These are phyloP conservation scores for Pelusios castaneus DNA, from an alignment of 2,113 vertebrate species.

Conservation along the genomic window DNA sequence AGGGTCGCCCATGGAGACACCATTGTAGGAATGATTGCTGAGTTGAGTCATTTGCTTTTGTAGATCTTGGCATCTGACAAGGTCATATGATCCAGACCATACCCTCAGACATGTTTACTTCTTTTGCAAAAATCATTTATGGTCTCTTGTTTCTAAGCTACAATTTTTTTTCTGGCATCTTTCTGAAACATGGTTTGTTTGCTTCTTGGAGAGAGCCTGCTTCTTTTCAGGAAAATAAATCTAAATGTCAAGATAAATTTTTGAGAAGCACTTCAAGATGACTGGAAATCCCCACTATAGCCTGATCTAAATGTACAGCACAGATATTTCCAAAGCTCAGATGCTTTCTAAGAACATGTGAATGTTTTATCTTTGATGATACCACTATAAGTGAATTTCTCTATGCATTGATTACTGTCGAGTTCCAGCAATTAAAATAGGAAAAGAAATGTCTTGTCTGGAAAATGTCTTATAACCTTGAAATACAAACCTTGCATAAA, in stretches of 20 bases:
- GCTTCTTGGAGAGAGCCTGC: background rate
- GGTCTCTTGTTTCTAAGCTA: background rate
- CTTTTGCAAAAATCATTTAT: background rate
- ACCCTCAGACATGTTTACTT: background rate
- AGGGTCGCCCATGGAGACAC: background rate
- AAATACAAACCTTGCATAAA: slow-evolving; percentile 3
- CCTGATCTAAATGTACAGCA: background rate
- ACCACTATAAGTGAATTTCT: background rate
- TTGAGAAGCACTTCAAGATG: background rate
- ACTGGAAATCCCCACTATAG: background rate
- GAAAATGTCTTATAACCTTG: background rate
- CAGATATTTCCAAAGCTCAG: background rate
- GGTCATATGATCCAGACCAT: background rate
- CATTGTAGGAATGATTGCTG: background rate
- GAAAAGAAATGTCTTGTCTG: background rate
- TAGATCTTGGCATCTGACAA: background rate
- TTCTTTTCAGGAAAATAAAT: background rate
- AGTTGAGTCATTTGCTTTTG: background rate
- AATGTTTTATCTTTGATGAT: background rate
- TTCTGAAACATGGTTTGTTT: background rate
- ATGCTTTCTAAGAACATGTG: background rate
- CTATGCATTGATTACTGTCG: background rate
- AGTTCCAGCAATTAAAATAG: background rate
- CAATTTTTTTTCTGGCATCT: background rate
- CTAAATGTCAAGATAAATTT: background rate